Conservation (phyloP, 2,888 invertebrate genomes). For the Cataglyphis rosenhaueri region DNA sequence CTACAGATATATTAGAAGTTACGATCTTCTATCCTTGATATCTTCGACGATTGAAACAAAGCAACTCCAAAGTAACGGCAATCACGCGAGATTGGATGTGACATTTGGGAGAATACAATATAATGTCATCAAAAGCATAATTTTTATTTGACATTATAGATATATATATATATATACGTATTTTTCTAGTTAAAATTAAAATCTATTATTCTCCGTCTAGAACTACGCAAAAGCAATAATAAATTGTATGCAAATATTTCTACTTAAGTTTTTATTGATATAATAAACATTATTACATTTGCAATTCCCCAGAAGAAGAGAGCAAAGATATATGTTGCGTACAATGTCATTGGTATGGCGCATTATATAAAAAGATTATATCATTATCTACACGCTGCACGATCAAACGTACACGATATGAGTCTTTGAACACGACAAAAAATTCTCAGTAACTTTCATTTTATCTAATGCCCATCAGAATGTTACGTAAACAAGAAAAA, state of each 20-base stretch:
- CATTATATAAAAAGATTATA: conserved; percentile 33
- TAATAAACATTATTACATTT: conserved; percentile 6
- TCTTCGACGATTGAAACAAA: background rate
- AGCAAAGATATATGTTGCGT: background rate
- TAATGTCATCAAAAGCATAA: background rate
- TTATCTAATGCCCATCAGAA: background rate
- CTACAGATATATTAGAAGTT: background rate
- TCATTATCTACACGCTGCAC: conserved; percentile 19
- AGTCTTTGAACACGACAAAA: background rate
- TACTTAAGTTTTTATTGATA: background rate
- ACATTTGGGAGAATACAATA: background rate
- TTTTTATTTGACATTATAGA: background rate
- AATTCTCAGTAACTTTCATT: background rate
- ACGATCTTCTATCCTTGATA: background rate
- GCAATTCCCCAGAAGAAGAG: conserved; percentile 7
- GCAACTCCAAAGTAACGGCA: background rate
- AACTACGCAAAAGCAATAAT: background rate
- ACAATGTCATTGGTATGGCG: background rate
- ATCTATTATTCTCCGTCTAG: background rate
- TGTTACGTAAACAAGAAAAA: background rate
- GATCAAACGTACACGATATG: conserved; percentile 15
- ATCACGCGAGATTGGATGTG: background rate
- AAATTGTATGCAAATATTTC: background rate
- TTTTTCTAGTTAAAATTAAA: conserved; percentile 24
- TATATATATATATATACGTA: background rate